Base-by-base conservation (phyloP, 2,113 vertebrate species). In the Piaya cayana region DNA sequence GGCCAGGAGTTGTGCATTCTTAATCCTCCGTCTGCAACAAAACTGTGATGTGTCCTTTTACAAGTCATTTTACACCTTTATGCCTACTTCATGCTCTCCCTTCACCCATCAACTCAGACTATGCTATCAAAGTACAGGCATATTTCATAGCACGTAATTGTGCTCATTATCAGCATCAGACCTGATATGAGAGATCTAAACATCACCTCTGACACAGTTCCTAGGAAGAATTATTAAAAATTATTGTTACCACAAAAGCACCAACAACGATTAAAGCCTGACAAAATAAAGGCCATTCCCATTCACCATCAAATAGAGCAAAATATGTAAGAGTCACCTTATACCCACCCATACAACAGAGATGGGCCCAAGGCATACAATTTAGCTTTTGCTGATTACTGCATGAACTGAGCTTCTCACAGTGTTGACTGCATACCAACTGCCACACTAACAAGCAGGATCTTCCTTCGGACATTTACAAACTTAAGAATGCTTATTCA, bases 401-500 rank as follows among this genome's bases (percentile, higher is more conserved):
- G 80, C 69, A 56, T 29, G 32, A 82, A 82, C 64, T 12, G 47
- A 75, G 64, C 34, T 80, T 67, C 72, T 86, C 26, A 1, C 67
- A 64, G 82, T 64, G 64, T 53, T 71, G 80, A 83, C 72, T 93
- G 76, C 60, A 75, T 56, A 95, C 92, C 69, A 93, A 86, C 82
- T 71, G 72, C 90, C 5, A 69, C 1, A 53, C 77, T 93, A 95
- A 96, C 92, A 92, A 95, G 95, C 85, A 4, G 72, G 45, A 86
- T 77, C 94, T 96, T 96, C 88, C 88, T 88, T 96, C 49, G 80
- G 95, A 96, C 93, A 95, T 95, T 88, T 93, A 96, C 94, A 96
- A 95, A 97, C 95, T 95, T 95, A 85, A 92, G 86, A 95, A 93
- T 93, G 93, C 95, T 97, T 95, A 94, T 94, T 95, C 94, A 94